A percentile compares a stretch with the other conserved stretches of the same genome.
Evolutionary conservation across 2,113 vertebrate genomes (phyloP).

Genomic region (Stictonetta naevosa): DNA sequence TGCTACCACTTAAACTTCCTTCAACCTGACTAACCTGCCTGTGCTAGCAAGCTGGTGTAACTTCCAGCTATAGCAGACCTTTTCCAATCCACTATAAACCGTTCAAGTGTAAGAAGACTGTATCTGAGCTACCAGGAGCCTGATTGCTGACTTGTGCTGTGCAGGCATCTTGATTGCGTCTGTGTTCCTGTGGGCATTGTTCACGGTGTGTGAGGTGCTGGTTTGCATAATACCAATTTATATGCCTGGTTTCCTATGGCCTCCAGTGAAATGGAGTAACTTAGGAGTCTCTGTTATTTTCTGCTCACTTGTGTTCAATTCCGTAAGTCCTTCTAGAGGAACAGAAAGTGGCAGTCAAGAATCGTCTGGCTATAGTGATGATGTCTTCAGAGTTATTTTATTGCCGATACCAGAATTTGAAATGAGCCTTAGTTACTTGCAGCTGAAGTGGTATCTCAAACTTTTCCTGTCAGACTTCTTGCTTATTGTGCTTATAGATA

Average conservation of each 20-base stretch:
- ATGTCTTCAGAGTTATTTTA: background rate
- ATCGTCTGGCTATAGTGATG: background rate
- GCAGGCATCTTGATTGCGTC: background rate
- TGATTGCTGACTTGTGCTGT: background rate
- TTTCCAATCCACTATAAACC: background rate
- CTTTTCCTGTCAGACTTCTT: background rate
- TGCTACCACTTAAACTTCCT: accelerated
- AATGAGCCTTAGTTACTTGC: background rate
- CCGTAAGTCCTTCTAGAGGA: background rate
- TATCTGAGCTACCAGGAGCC: background rate
- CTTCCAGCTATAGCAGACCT: background rate
- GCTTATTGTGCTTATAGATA: background rate
- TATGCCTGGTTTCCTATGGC: background rate
- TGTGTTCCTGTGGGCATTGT: background rate
- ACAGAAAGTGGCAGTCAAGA: background rate
- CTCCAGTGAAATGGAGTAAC: background rate
- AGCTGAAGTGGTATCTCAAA: background rate
- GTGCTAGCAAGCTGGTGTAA: background rate
- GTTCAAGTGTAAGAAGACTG: background rate
- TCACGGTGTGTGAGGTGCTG: background rate
- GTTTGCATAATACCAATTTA: background rate
- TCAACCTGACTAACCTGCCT: background rate
- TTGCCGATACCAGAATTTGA: background rate
- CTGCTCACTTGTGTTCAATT: background rate
- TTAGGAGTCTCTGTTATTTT: background rate